Percentiles rank a stretch among this genome's conserved stretches.
Conservation (phyloP, 2,888 invertebrate genomes). For the Allacma fusca region DNA sequence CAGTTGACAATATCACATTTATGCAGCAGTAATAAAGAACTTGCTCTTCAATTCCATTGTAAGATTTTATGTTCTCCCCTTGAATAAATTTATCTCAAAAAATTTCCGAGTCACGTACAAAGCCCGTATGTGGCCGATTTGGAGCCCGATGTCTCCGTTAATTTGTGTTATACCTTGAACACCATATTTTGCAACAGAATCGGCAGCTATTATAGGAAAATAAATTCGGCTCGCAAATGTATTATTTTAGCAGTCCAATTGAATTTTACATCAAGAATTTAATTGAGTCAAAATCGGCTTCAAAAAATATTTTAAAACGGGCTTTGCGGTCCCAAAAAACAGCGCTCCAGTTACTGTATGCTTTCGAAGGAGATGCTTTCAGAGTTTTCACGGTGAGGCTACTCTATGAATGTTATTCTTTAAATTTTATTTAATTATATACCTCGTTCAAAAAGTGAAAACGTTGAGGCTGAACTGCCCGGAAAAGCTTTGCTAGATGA, state of each 20-base stretch:
- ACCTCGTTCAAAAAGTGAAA: too few species aligned
- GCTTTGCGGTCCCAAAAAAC: neutral
- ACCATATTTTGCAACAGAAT: constrained; percentile 14
- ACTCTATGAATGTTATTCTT: too few species aligned
- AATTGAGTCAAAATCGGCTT: neutral
- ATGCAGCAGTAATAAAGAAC: neutral
- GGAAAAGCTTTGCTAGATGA: too few species aligned
- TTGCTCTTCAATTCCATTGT: neutral
- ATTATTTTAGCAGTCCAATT: neutral
- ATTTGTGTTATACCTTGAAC: constrained; percentile 6
- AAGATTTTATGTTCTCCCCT: neutral
- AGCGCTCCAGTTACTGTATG: too few species aligned
- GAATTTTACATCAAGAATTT: neutral
- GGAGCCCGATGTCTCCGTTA: neutral
- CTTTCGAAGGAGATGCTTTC: too few species aligned
- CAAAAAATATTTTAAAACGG: constrained; percentile 6
- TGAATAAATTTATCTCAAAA: too few species aligned
- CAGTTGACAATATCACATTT: neutral
- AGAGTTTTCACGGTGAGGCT: too few species aligned
- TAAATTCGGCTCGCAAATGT: neutral
- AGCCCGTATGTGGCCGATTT: too few species aligned
- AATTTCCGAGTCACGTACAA: too few species aligned
- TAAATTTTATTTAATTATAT: too few species aligned
- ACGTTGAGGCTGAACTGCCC: too few species aligned
- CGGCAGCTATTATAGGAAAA: constrained; percentile 10